phyloP scores from a whole-genome alignment of 2,113 vertebrate genomes.

The Empidonax traillii region DNA sequence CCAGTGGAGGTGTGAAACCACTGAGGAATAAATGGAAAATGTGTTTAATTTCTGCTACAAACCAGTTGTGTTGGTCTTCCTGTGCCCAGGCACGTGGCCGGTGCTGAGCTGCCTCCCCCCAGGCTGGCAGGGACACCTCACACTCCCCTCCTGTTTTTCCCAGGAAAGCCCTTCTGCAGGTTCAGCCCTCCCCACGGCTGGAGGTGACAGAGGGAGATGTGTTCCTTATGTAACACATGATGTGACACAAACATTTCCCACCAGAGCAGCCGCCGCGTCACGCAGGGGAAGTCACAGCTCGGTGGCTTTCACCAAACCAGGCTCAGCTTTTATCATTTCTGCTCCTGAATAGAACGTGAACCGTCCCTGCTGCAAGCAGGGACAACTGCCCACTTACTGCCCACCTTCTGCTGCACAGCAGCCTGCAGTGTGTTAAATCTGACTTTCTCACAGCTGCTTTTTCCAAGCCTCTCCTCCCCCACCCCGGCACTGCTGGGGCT shows the following conservation, averaged over 20 bases:
- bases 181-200: fast-evolving
- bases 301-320: background rate
- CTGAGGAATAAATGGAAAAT: background rate
- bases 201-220: background rate
- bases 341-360: background rate
- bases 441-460: background rate
- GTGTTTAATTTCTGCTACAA: background rate
- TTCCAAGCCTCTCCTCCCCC: background rate
- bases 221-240: fast-evolving
- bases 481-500: fast-evolving
- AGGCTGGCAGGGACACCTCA: background rate
- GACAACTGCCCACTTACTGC: no score
- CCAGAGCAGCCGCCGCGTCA: fast-evolving
- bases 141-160: background rate
- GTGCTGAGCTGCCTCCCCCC: background rate
- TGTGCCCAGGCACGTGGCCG: fast-evolving
- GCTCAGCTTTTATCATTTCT: background rate
- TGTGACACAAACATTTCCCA: background rate
- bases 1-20: background rate
- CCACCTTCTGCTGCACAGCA: background rate
- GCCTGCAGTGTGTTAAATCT: no score
- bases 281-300: background rate
- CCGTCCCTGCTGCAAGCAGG: no score
- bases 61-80: fast-evolving
- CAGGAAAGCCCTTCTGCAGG: background rate